Conservation (phyloP, 2,888 invertebrate genomes). For the Andrena fulva region DNA sequence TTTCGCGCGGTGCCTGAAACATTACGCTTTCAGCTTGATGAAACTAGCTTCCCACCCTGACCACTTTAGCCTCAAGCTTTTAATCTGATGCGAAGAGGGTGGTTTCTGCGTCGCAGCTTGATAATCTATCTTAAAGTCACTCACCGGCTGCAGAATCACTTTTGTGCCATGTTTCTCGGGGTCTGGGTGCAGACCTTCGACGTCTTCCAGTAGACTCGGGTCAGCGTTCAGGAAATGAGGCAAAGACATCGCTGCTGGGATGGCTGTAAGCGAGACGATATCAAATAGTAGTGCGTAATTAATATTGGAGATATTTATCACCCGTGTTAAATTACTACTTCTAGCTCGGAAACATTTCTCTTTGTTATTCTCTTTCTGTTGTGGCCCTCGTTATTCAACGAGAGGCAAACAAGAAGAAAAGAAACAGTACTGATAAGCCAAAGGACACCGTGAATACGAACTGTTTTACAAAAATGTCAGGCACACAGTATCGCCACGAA, state of each 20-base stretch:
- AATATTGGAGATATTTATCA: not conserved
- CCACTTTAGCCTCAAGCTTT: too few species aligned
- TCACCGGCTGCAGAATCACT: slow-evolving; percentile 82
- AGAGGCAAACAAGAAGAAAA: too few species aligned
- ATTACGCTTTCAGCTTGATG: too few species aligned
- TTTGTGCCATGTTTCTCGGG: slow-evolving; percentile 78
- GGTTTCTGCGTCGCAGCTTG: not conserved
- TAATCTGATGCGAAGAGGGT: too few species aligned
- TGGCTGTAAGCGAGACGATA: slow-evolving; percentile 75
- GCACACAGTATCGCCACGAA: not conserved
- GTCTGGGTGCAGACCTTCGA: slow-evolving; percentile 83
- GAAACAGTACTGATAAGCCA: not conserved
- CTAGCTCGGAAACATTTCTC: not conserved
- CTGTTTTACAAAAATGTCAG: slow-evolving; percentile 10
- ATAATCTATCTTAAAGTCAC: slow-evolving; percentile 12
- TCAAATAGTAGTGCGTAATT: not conserved
- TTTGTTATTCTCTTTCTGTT: not conserved
- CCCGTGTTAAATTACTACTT: not conserved
- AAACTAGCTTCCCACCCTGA: too few species aligned
- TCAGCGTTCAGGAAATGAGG: slow-evolving; percentile 84
- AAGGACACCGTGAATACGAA: not conserved
- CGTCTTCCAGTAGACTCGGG: slow-evolving; percentile 77
- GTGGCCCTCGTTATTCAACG: not conserved
- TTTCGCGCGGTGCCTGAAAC: too few species aligned
- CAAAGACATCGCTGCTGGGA: slow-evolving; percentile 83